Conservation (phyloP, 2,797 vertebrate genomes). For the Falco berigora region DNA sequence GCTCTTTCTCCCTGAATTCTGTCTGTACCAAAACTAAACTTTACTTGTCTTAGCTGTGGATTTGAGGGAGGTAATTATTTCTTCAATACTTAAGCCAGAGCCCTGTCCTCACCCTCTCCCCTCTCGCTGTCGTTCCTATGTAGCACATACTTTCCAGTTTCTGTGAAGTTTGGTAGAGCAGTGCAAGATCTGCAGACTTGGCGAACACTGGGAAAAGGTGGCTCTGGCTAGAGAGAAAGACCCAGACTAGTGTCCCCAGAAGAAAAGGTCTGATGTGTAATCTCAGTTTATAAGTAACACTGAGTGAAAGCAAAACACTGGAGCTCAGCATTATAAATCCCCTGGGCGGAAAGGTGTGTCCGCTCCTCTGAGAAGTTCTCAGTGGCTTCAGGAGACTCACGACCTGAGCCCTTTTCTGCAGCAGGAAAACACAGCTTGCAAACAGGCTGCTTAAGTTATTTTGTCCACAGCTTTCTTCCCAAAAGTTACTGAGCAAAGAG, state of each 20-base stretch:
- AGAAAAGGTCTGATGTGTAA: background rate
- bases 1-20: background rate
- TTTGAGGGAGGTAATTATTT: background rate
- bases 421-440: background rate
- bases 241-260: background rate
- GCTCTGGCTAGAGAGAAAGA: background rate
- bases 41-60: background rate
- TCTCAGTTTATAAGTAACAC: background rate
- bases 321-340: background rate
- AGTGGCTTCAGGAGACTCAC: background rate
- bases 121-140: background rate
- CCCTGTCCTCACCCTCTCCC: background rate
- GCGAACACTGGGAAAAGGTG: background rate
- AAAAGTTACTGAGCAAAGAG: fast-evolving
- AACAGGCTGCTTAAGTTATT: background rate
- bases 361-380: background rate
- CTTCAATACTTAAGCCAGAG: background rate
- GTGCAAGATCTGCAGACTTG: background rate
- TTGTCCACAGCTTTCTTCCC: background rate
- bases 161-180: background rate
- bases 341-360: background rate
- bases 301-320: background rate
- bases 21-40: background rate
- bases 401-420: background rate
- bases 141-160: background rate